phyloP scores from a whole-genome alignment of 2,113 vertebrate species.

The Connochaetes taurinus region DNA sequence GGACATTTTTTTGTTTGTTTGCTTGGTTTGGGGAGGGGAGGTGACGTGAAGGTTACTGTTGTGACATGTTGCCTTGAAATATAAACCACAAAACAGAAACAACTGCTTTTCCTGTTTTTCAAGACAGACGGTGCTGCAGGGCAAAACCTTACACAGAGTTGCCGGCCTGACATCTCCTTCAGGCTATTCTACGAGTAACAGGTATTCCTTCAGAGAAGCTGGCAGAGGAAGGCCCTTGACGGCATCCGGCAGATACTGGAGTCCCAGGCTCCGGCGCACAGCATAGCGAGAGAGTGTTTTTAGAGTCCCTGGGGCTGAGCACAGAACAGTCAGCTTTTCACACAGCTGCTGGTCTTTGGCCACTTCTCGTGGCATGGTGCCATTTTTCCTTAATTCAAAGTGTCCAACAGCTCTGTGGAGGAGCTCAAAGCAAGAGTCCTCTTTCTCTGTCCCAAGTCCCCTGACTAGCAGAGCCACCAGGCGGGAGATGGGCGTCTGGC shows the following conservation, averaged over 20 bases:
- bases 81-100: conserved; percentile 33
- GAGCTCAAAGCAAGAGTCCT: conserved; percentile 93
- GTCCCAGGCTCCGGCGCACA: conserved; percentile 89
- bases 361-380: conserved; percentile 89
- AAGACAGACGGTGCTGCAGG: neutral
- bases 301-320: conserved; percentile 86
- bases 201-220: conserved; percentile 90
- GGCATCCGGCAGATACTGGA: conserved; percentile 88
- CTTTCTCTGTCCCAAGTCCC: conserved; percentile 91
- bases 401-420: conserved; percentile 87
- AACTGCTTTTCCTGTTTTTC: conserved; percentile 40
- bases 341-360: conserved; percentile 91
- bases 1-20: conserved; percentile 30
- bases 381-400: conserved; percentile 88
- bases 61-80: conserved; percentile 50
- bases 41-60: conserved; percentile 9
- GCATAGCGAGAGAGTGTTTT: conserved; percentile 88
- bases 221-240: conserved; percentile 94
- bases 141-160: neutral
- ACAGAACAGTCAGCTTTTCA: conserved; percentile 85
- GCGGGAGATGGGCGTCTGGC: conserved; percentile 92
- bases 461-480: conserved; percentile 89
- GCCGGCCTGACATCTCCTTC: neutral
- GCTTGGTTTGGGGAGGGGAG: conserved; percentile 34
- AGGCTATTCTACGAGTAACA: conserved; percentile 81